Evolutionary conservation across 2,888 invertebrate species (phyloP).

Genomic region (Harpalus rufipes): DNA sequence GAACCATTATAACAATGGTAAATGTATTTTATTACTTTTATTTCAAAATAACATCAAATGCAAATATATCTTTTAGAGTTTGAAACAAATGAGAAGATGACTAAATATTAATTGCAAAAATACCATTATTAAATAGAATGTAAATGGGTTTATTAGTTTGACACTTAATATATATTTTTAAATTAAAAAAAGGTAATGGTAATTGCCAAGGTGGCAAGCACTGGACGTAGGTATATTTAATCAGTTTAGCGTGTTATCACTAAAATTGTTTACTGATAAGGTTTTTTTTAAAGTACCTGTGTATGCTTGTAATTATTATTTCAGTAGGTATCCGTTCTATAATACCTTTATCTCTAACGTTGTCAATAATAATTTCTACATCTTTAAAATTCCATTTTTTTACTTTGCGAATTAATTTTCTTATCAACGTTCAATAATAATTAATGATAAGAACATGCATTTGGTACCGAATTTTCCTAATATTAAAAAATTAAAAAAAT

Average conservation of each 20-base stretch:
- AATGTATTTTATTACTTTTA: not conserved
- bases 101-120: too few relatives aligned
- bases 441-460: slow-evolving; percentile 1
- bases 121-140: too few relatives aligned
- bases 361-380: slow-evolving; percentile 11
- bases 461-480: too few relatives aligned
- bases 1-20: not conserved
- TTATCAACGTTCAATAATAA: slow-evolving; percentile 16
- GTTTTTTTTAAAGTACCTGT: slow-evolving; percentile 29
- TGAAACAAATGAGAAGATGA: too few relatives aligned
- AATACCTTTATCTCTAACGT: slow-evolving; percentile 35
- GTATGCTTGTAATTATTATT: slow-evolving; percentile 54
- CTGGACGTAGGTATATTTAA: slow-evolving; percentile 35
- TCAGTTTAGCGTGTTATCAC: slow-evolving; percentile 58
- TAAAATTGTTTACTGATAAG: slow-evolving; percentile 56
- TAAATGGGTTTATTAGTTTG: too few relatives aligned
- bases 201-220: slow-evolving; percentile 59
- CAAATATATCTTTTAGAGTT: too few relatives aligned
- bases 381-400: slow-evolving; percentile 4
- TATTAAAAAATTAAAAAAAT: too few relatives aligned
- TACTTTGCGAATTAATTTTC: not conserved
- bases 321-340: slow-evolving; percentile 17
- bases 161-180: not conserved
- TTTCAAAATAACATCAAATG: too few relatives aligned
- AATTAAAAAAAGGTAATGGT: not conserved